A percentile compares a stretch with the other conserved stretches of the same genome.
Conservation (phyloP, 2,113 vertebrate genomes). For the Calypte anna region DNA sequence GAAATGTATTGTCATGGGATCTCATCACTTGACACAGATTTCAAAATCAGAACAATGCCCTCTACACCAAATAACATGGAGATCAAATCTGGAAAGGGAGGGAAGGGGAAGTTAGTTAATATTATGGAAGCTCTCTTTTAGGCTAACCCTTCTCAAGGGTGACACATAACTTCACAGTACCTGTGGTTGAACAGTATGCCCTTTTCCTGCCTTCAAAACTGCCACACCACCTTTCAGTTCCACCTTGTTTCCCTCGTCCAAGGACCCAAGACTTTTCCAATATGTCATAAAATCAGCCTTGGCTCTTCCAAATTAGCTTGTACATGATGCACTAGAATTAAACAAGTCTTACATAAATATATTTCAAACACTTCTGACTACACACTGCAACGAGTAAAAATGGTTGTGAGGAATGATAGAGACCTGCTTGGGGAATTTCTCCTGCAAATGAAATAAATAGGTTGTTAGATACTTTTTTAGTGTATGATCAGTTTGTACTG, state of each 20-base stretch:
- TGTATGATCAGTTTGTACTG: neutral
- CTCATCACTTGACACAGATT: neutral
- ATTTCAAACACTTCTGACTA: neutral
- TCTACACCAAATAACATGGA: neutral
- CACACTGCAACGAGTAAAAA: neutral
- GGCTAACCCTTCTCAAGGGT: neutral
- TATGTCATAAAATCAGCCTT: neutral
- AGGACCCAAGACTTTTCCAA: neutral
- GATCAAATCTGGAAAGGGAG: neutral
- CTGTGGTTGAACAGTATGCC: neutral
- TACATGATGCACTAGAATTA: neutral
- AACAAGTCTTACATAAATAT: neutral
- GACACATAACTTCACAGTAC: neutral
- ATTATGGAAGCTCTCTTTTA: neutral
- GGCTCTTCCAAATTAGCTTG: neutral
- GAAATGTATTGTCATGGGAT: slow-evolving; percentile 32
- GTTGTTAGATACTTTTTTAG: neutral
- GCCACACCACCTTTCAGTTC: neutral
- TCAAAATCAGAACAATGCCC: neutral
- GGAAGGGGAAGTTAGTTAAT: neutral
- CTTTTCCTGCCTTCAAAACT: neutral
- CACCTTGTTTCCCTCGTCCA: neutral
- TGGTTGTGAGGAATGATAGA: neutral
- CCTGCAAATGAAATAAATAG: neutral
- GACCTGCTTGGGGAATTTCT: neutral